Base-by-base conservation (phyloP, 37 sponge, comb jelly and placozoan species). In the Bolinopsis microptera region DNA sequence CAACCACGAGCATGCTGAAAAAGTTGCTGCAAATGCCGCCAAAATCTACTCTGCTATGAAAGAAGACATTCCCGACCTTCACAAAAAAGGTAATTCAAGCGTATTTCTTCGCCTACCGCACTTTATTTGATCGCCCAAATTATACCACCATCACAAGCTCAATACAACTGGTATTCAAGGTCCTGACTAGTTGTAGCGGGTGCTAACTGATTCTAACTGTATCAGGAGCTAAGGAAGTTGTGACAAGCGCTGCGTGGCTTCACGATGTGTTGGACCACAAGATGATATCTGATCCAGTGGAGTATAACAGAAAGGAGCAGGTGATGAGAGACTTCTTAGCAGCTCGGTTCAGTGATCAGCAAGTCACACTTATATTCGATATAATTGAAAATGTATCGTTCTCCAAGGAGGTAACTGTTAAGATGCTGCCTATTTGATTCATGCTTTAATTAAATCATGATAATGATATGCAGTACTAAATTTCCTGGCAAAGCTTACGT, bases 191-290 rank as follows among this genome's bases (percentile, higher is more conserved):
- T n/a, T n/a, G n/a, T n/a, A n/a, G n/a, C n/a, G n/a, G n/a, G n/a
- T n/a, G n/a, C n/a, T n/a, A n/a, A n/a, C n/a, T n/a, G n/a, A n/a
- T n/a, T n/a, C n/a, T n/a, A n/a, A n/a, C n/a, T n/a, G n/a, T n/a
- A n/a, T n/a, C n/a, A n/a, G n/a, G n/a, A n/a, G 61, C 61, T 39
- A 48, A 86, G 39, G 28, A 86, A 3, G 90, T 86, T 18, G 90
- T 86, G 25, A 23, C 36, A 39, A 9, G 61, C 3, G 90, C 90
- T n/a, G 90, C 90, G 1, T 86, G 90, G 90, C 61, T 86, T 1
- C 90, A 86, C 35, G 90, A 86, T 34, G 90, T 86, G 30, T 27
- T 86, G 41, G 90, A 86, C 31, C 41, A 86, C 61, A 86, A 86
- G 31, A 86, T 86, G 90, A 39, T 86, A 21, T 36, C 34, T 22